Evolutionary conservation across 2,888 invertebrate species (phyloP), one percentile per base, ranked within the genome.

Genomic region (Aleiodes testaceus): DNA sequence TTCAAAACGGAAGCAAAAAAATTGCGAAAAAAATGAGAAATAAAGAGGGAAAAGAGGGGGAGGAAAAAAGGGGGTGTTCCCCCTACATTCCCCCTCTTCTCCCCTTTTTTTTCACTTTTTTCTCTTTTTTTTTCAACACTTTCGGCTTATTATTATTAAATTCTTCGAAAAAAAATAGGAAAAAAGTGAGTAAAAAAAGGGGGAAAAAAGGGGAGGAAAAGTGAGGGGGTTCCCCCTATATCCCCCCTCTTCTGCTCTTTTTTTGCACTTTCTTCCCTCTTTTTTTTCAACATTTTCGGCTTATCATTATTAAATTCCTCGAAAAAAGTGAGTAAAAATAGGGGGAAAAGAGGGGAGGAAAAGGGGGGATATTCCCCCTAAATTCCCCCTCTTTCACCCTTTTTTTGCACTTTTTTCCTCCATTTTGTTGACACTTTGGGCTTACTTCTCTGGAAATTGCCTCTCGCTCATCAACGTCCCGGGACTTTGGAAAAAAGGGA

Each of bases 241-340:
- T 55, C 30, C 55, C 22, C 26, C 5, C n/a, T 26, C 26, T 53
- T n/a, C n/a, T n/a, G n/a, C n/a, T n/a, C n/a, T 53, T 53, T 14
- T 5, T 45, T 36, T 16, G 16, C 61, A 42, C 11, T 61, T 61
- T 53, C 53, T 70, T 63, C 45, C 16, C 30, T 65, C n/a, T 44
- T 52, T 55, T 70, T 70, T 53, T 55, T 70, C 66, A 66, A 64
- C 42, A 55, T 36, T 42, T 45, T 52, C 77, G 66, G 77, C 80
- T n/a, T 80, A 83, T 84, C 83, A 83, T 84, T 81, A 81, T 75
- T 67, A 59, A 69, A 73, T 75, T 76, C 70, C n/a, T n/a, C n/a
- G n/a, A n/a, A n/a, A n/a, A n/a, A n/a, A n/a, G n/a, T n/a, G n/a
- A n/a, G n/a, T n/a, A n/a, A n/a, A n/a, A n/a, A n/a, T n/a, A n/a